These are phyloP conservation scores for Argentina silus DNA, from an alignment of 2,797 vertebrate species.

Conservation along the genomic window DNA sequence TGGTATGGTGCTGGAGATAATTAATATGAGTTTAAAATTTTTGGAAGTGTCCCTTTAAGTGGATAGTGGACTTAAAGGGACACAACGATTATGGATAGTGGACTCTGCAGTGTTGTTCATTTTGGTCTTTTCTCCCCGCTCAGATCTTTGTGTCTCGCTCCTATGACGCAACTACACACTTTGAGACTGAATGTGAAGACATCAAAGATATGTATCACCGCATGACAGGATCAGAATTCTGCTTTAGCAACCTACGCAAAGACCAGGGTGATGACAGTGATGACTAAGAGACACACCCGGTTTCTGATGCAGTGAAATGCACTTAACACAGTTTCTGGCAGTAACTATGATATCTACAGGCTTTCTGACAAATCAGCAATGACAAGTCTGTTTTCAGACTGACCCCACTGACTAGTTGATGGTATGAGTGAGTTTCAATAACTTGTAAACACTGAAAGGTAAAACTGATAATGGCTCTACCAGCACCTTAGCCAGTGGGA, in stretches of 20 bases:
- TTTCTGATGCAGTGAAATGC: not conserved
- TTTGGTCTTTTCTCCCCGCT: conserved; percentile 10
- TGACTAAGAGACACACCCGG: conserved; percentile 41
- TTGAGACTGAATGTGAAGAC: conserved; percentile 74
- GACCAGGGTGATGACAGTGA: conserved; percentile 58
- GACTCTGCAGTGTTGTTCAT: not conserved
- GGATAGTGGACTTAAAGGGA: too few relatives aligned
- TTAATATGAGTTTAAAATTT: not conserved
- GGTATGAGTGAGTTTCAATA: not conserved
- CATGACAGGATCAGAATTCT: conserved; percentile 75
- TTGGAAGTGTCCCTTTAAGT: not conserved
- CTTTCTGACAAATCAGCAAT: too few relatives aligned
- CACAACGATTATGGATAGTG: not conserved
- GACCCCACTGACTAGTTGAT: too few relatives aligned
- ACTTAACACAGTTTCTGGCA: not conserved
- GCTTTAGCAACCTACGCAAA: conserved; percentile 59
- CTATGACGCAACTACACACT: conserved; percentile 74
- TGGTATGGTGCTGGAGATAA: not conserved
- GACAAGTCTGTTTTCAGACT: too few relatives aligned
- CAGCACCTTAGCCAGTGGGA: too few relatives aligned
- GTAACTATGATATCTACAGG: not conserved
- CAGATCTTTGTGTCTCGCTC: conserved; percentile 82
- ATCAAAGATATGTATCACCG: conserved; percentile 77
- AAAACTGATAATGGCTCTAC: too few relatives aligned
- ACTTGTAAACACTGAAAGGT: too few relatives aligned